Evolutionary conservation across 1,140 invertebrate genomes (phyloP), one percentile per base, ranked within the genome.

Genomic region (Drosophila rhopaloa): DNA sequence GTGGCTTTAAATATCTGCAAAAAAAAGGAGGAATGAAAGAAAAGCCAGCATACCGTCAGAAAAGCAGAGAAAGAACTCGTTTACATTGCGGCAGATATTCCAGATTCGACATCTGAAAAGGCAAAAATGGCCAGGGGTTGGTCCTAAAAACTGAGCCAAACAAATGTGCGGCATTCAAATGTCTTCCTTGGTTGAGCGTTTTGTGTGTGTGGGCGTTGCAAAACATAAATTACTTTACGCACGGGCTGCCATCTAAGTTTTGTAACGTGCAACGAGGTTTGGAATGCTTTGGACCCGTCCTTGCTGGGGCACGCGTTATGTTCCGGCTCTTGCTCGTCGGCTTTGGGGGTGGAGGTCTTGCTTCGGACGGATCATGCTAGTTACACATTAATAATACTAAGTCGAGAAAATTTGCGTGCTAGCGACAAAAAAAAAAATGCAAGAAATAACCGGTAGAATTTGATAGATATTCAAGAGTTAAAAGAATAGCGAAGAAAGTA

Each of bases 151-250:
- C 37, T 27, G 61, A 79, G 75, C 66, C 57, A 61, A 77, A 83
- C 84, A 88, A 86, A 86, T 86, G 71, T 86, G 79, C 53, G 76
- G 66, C 71, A 50, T 65, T 76, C 76, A 86, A 89, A 88, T 88
- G 76, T 77, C 79, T 88, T 83, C 61, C 76, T 88, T 80, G 82
- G 63, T 60, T 59, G 76, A 14, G 54, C 40, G 38, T 32, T 41
- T 70, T 53, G 24, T 62, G 40, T 41, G 43, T 32, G 44, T 35
- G 80, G 80, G 81, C 76, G 77, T 88, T 79, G 79, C 59, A 62
- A 51, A 57, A 76, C 70, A 88, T 83, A 83, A 88, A 88, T 88
- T 77, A 73, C 72, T 82, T 89, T 54, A 80, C 67, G 84, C 84
- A 88, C 72, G 79, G 82, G 71, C 77, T 67, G 41, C 38, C 72